Conservation (phyloP, 2,113 vertebrate genomes). For the Noctilio leporinus region DNA sequence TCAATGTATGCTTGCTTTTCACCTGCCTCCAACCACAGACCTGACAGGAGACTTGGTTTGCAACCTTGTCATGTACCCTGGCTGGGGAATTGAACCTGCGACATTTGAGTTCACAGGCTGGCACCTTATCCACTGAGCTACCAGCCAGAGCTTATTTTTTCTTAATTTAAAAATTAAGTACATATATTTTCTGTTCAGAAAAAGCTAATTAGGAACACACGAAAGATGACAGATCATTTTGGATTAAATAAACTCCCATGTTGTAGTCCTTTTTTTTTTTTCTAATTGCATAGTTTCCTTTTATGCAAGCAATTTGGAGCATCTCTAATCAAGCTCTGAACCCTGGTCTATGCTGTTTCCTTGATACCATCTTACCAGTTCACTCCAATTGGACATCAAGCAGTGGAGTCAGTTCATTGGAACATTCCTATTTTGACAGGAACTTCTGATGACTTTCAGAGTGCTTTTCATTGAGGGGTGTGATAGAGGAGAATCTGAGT, state of each 20-base stretch:
- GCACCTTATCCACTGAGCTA: no score
- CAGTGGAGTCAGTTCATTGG: not conserved
- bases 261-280: not conserved
- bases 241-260: not conserved
- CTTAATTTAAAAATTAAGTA: not conserved
- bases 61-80: no score
- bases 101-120: no score
- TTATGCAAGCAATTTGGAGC: not conserved
- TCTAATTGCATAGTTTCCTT: not conserved
- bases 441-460: not conserved
- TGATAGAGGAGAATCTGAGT: not conserved
- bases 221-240: not conserved
- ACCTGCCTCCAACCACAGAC: no score
- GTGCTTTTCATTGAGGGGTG: not conserved
- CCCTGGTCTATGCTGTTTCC: not conserved
- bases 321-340: conserved; percentile 27
- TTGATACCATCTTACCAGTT: not conserved
- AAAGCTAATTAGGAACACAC: not conserved
- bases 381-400: not conserved
- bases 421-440: not conserved
- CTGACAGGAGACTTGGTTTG: no score
- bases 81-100: no score
- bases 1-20: no score
- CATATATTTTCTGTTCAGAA: not conserved
- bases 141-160: no score